Evolutionary conservation across 2,888 invertebrate genomes (phyloP).

Genomic region (Lasius platythorax): DNA sequence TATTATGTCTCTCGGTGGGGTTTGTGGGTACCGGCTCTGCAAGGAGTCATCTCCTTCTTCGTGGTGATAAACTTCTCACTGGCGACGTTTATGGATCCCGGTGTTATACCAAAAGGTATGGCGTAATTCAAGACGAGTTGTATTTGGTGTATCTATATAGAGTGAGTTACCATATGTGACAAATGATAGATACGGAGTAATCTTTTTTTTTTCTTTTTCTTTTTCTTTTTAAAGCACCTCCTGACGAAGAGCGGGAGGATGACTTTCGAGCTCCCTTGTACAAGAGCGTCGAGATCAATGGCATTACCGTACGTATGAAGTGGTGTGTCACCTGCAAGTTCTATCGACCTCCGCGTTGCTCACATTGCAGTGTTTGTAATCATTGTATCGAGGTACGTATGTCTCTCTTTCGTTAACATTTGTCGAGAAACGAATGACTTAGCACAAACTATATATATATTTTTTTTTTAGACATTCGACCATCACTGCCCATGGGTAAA

Average conservation of each 20-base stretch:
- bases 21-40: slow-evolving; percentile 95
- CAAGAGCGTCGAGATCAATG: slow-evolving; percentile 99
- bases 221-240: slow-evolving; percentile 90
- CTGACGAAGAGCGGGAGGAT: slow-evolving; percentile 98
- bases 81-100: slow-evolving; percentile 99
- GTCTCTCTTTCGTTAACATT: slow-evolving; percentile 10
- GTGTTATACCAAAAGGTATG: slow-evolving; percentile 98
- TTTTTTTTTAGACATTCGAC: slow-evolving; percentile 95
- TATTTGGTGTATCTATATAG: neutral
- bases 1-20: slow-evolving; percentile 93
- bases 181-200: neutral
- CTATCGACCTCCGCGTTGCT: slow-evolving; percentile 99
- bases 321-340: slow-evolving; percentile 99
- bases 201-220: neutral
- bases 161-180: neutral
- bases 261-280: slow-evolving; percentile 98
- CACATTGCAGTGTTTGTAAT: slow-evolving; percentile 99
- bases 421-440: neutral
- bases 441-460: slow-evolving; percentile 37
- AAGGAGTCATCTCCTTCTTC: slow-evolving; percentile 98
- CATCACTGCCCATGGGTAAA: slow-evolving; percentile 99
- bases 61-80: slow-evolving; percentile 99
- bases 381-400: slow-evolving; percentile 96
- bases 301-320: slow-evolving; percentile 99
- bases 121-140: neutral